Conservation (phyloP, 2,888 invertebrate species). For the Drosophila seclusa region DNA sequence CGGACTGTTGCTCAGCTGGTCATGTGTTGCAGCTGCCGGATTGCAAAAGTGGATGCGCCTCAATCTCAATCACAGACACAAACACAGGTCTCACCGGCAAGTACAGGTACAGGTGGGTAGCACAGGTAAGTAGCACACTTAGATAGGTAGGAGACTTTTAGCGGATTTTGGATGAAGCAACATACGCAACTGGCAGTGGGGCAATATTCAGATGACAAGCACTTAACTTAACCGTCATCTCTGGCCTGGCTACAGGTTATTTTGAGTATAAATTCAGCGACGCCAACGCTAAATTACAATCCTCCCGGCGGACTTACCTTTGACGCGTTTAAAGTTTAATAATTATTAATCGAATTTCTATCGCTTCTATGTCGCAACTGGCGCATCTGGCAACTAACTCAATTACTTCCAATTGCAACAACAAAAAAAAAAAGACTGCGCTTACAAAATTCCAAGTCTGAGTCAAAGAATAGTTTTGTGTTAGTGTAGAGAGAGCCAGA, state of each 20-base stretch:
- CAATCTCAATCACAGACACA: conserved; percentile 35
- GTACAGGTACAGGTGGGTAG: conserved; percentile 19
- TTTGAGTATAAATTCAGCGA: conserved; percentile 26
- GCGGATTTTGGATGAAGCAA: conserved; percentile 36
- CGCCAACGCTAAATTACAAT: conserved; percentile 53
- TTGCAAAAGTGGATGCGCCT: conserved; percentile 67
- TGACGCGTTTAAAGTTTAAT: conserved; percentile 32
- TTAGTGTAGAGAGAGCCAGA: conserved; percentile 63
- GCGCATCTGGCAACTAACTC: conserved; percentile 50
- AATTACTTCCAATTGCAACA: conserved; percentile 9
- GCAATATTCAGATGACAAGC: conserved; percentile 15
- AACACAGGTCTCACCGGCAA: conserved; percentile 1
- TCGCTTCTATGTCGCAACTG: conserved; percentile 64
- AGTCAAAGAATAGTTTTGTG: conserved; percentile 61
- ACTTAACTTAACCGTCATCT: conserved; percentile 7
- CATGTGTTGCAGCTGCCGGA: conserved; percentile 67
- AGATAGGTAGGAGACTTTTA: conserved; percentile 19
- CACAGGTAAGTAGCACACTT: conserved; percentile 30
- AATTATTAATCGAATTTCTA: conserved; percentile 70
- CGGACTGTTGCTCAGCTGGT: conserved; percentile 76
- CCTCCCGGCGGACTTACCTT: conserved; percentile 66
- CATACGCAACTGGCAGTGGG: conserved; percentile 18
- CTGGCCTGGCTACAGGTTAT: conserved; percentile 18
- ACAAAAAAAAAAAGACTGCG: conserved; percentile 34
- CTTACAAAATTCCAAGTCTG: conserved; percentile 67